A percentile compares a stretch with the other conserved stretches of the same genome.
Conservation (phyloP, 2,888 invertebrate genomes). For the Chrysolina oricalcia region DNA sequence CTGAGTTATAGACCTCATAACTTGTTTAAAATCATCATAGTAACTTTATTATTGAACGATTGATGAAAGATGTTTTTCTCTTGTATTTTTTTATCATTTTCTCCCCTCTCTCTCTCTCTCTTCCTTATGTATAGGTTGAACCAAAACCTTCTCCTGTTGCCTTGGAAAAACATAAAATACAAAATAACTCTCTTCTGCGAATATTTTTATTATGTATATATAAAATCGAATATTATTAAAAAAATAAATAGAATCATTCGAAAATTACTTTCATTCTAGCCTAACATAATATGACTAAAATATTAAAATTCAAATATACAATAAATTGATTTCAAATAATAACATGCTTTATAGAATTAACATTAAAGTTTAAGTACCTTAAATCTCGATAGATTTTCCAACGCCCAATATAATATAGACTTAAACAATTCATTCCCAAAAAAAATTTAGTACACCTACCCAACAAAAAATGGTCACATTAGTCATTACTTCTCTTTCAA, state of each 20-base stretch:
- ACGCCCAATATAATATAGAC: not conserved
- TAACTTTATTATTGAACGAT: too few relatives aligned
- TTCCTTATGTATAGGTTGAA: too few relatives aligned
- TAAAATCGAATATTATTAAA: not conserved
- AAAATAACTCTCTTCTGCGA: too few relatives aligned
- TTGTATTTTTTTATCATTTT: too few relatives aligned
- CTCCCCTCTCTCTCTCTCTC: too few relatives aligned
- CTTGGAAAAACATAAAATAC: too few relatives aligned
- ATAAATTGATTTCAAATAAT: constrained; percentile 8
- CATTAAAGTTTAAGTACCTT: not conserved
- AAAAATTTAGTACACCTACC: not conserved
- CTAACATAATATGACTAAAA: constrained; percentile 3
- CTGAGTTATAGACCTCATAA: too few relatives aligned
- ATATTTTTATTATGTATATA: not conserved
- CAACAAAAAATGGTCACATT: too few relatives aligned
- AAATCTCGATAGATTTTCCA: not conserved
- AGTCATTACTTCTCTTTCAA: too few relatives aligned
- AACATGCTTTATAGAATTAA: not conserved
- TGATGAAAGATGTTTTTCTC: too few relatives aligned
- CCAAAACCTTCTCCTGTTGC: too few relatives aligned
- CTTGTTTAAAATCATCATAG: too few relatives aligned
- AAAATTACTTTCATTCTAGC: not conserved
- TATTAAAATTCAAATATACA: not conserved
- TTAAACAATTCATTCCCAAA: not conserved
- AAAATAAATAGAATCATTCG: constrained; percentile 10